Evolutionary conservation across 2,888 invertebrate species (phyloP), one percentile per base, ranked within the genome.

Genomic region (Caenorhabditis panamensis): DNA sequence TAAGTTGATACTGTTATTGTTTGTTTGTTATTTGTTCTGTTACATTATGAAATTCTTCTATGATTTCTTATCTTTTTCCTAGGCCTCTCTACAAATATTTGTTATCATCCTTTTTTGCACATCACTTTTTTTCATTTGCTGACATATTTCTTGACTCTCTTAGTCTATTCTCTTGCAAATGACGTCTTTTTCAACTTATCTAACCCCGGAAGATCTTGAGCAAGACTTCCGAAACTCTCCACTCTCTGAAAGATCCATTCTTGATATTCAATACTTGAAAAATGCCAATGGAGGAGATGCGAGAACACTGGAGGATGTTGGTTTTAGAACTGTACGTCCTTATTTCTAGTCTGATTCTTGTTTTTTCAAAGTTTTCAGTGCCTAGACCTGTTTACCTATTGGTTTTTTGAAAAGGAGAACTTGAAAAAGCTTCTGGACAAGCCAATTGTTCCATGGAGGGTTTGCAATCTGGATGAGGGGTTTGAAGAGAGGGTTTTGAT

Each of bases 251-350:
- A 47, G 47, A 24, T 41, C 61, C 3, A 61, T 47, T 9, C n/a
- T 61, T 3, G 61, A 61, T 22, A 5, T 61, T n/a, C 18, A 41
- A 44, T 28, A 47, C 9, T 6, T 61, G 47, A 61, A 61, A 61
- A 61, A 61, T 26, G 61, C 61, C 24, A 26, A 26, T 18, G 47
- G 26, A n/a, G 61, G 61, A n/a, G 61, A 61, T 41, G 61, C 61
- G 0, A 20, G 61, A 16, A 61, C 61, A 24, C 28, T 61, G 1
- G 61, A 61, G 44, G 61, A 61, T 18, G 20, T 22, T 18, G 61
- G 61, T 2, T 61, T 61, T 28, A 2, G 11, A 2, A 36, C 18
- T 31, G 58, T 58, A 20, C 36, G 58, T 28, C 4, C 2, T 24
- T 13, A 6, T 53, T 9, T 16, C 24, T 44, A 3, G 3, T 13